Conservation (phyloP, 1,140 invertebrate genomes). For the Amyelois transitella region DNA sequence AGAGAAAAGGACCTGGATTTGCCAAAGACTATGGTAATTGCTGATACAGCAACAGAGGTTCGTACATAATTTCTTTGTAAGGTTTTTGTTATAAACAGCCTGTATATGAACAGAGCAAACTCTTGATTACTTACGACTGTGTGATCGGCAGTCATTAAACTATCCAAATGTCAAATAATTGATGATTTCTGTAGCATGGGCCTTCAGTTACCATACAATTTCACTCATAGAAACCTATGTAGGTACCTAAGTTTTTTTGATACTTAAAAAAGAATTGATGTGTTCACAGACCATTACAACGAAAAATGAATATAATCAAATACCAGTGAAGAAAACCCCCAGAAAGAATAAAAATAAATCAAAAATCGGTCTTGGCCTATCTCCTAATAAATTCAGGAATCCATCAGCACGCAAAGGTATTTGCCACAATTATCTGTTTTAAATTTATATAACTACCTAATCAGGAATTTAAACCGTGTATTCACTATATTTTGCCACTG, state of each 20-base stretch:
- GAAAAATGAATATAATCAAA: slow-evolving; percentile 35
- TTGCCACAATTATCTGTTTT: too few relatives aligned
- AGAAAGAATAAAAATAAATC: slow-evolving; percentile 29
- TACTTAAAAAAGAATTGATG: slow-evolving; percentile 1
- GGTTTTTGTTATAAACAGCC: background rate
- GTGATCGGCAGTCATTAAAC: too few relatives aligned
- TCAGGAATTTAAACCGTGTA: too few relatives aligned
- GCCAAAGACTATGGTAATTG: slow-evolving; percentile 21
- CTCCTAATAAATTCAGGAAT: slow-evolving; percentile 23
- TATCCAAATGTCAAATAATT: too few relatives aligned
- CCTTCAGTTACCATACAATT: too few relatives aligned
- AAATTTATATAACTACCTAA: too few relatives aligned
- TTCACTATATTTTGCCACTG: too few relatives aligned
- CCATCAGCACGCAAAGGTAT: slow-evolving; percentile 31
- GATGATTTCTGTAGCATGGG: too few relatives aligned
- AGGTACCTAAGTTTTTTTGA: background rate
- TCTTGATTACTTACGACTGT: too few relatives aligned
- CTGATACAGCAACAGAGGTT: slow-evolving; percentile 47
- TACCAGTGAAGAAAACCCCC: slow-evolving; percentile 22
- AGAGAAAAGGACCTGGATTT: slow-evolving; percentile 12
- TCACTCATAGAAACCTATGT: too few relatives aligned
- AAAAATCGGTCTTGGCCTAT: slow-evolving; percentile 18
- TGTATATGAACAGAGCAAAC: too few relatives aligned
- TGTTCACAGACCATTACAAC: slow-evolving; percentile 32
- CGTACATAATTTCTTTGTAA: background rate